These are phyloP conservation scores for Mesorhabditis spiculigera DNA, from an alignment of 2,888 invertebrate genomes.

Conservation along the genomic window DNA sequence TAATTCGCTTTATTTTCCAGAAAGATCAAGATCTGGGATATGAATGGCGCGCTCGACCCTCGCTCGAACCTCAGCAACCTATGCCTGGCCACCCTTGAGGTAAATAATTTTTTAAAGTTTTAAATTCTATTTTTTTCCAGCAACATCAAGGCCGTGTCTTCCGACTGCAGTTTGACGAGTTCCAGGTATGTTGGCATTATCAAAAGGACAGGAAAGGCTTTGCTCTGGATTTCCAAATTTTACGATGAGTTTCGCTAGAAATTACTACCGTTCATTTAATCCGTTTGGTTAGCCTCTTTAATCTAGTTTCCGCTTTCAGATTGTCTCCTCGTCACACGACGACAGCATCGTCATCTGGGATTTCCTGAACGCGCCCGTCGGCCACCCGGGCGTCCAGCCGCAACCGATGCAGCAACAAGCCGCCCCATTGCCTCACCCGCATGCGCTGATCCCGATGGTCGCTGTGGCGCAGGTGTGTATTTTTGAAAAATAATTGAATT, in stretches of 20 bases:
- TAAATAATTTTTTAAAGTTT: slow-evolving; percentile 68
- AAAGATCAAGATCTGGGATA: slow-evolving; percentile 99
- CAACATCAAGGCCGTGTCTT: slow-evolving; percentile 99
- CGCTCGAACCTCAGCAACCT: slow-evolving; percentile 87
- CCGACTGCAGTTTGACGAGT: slow-evolving; percentile 98
- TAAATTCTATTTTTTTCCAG: slow-evolving; percentile 63
- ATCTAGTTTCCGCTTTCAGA: slow-evolving; percentile 68
- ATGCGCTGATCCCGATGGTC: no score
- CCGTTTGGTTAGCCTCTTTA: no score
- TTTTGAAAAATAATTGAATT: no score
- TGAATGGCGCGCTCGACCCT: slow-evolving; percentile 92
- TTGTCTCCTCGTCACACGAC: slow-evolving; percentile 97
- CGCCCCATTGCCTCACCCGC: no score
- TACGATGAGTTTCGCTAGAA: no score
- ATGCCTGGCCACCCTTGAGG: slow-evolving; percentile 91
- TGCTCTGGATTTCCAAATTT: no score
- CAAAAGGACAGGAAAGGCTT: no score
- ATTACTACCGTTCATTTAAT: no score
- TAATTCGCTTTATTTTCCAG: slow-evolving; percentile 60
- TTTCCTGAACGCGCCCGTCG: slow-evolving; percentile 69
- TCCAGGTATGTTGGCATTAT: slow-evolving; percentile 61
- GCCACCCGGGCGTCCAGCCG: no score
- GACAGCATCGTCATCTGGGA: slow-evolving; percentile 99
- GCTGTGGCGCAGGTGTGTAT: no score
- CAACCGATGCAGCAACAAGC: no score